Percentiles rank a stretch among this genome's conserved stretches.
phyloP scores from a whole-genome alignment of 2,113 vertebrate genomes.

The Triplophysa dalaica region DNA sequence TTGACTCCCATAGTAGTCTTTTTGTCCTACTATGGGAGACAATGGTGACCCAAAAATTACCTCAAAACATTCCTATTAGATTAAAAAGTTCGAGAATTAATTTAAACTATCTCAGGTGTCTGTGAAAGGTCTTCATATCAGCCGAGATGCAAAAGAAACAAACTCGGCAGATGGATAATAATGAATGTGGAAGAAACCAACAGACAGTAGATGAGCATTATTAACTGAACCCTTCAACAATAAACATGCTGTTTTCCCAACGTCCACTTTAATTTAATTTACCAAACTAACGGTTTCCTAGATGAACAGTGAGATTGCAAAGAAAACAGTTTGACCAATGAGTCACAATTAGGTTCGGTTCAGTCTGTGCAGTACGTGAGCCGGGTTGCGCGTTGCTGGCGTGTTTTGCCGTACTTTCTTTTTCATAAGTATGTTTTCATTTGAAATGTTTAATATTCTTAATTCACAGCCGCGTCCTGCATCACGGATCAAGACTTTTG shows the following conservation, averaged over 20 bases:
- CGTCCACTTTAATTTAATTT: conserved; percentile 54
- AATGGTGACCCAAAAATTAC: too few species aligned
- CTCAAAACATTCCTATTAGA: too few species aligned
- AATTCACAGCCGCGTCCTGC: conserved; percentile 59
- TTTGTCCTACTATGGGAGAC: too few species aligned
- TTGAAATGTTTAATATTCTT: conserved; percentile 52
- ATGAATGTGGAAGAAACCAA: conserved; percentile 48
- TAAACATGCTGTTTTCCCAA: conserved; percentile 44
- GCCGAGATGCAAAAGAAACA: conserved; percentile 19
- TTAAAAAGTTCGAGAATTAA: not conserved
- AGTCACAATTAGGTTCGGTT: conserved; percentile 32
- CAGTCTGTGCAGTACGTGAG: conserved; percentile 49
- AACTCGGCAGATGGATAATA: conserved; percentile 38
- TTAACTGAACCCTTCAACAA: conserved; percentile 53
- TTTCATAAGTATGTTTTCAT: too few species aligned
- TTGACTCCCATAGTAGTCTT: too few species aligned
- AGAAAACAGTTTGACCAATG: not conserved
- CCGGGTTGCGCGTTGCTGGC: conserved; percentile 42
- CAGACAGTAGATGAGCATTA: conserved; percentile 53
- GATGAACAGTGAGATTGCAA: conserved; percentile 19
- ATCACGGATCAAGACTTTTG: conserved; percentile 54
- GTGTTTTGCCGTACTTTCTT: conserved; percentile 58
- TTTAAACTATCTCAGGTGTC: conserved; percentile 25
- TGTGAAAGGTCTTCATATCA: conserved; percentile 13
- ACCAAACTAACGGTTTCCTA: conserved; percentile 5